Percentiles rank a stretch among this genome's conserved stretches.
phyloP scores from a whole-genome alignment of 2,797 vertebrate species.

The Anas capensis region DNA sequence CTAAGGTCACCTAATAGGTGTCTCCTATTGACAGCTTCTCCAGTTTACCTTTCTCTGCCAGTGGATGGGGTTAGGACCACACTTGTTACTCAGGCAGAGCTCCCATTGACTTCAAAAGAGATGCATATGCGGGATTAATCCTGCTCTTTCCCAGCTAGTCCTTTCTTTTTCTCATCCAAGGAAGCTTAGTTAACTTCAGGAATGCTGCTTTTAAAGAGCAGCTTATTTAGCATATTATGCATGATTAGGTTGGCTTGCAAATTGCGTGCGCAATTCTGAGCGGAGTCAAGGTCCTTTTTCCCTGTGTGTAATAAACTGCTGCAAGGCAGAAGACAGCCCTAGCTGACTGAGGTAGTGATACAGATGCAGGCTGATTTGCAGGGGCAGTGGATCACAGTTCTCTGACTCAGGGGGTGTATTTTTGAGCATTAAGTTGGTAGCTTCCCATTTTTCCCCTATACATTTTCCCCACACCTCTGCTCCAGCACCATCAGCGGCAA shows the following conservation, averaged over 20 bases:
- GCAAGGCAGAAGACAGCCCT: not conserved
- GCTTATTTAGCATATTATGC: not conserved
- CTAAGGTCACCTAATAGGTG: slow-evolving; percentile 25
- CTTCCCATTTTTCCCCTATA: not conserved
- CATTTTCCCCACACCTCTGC: not conserved
- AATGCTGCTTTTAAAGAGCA: slow-evolving; percentile 3
- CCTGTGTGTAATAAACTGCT: not conserved
- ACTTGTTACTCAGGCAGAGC: slow-evolving; percentile 41
- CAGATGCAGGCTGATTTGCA: not conserved
- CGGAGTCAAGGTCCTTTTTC: not conserved
- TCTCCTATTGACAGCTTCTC: slow-evolving; percentile 45
- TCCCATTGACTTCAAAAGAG: slow-evolving; percentile 48
- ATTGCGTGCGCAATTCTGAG: not conserved
- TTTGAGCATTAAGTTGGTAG: not conserved
- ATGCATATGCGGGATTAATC: slow-evolving; percentile 51
- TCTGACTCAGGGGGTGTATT: not conserved
- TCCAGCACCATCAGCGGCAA: not conserved
- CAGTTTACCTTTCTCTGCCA: slow-evolving; percentile 65
- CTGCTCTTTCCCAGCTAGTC: slow-evolving; percentile 19
- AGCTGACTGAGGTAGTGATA: not conserved
- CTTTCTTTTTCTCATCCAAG: not conserved
- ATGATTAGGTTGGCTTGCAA: not conserved
- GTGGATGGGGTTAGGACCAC: slow-evolving; percentile 67
- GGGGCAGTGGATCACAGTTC: not conserved
- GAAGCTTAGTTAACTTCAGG: slow-evolving; percentile 30